Percentiles rank a stretch among this genome's conserved stretches.
These are phyloP conservation scores for Pycnonotus jocosus DNA, from an alignment of 2,113 vertebrate genomes.

Conservation along the genomic window DNA sequence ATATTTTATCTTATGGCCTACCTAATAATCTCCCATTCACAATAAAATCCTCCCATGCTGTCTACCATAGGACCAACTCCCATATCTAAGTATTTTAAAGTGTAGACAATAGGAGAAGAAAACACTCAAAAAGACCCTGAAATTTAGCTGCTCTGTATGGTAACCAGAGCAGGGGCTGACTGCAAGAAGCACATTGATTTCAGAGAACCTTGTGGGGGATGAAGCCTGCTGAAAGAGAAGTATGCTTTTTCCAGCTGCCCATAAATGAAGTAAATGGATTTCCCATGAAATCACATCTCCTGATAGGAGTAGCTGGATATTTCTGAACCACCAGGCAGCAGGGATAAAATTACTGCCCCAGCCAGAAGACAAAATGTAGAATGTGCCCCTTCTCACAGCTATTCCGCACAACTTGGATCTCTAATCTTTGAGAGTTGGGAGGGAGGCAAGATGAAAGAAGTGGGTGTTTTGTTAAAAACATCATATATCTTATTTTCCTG, in stretches of 20 bases:
- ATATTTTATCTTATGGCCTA: neutral
- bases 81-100: neutral
- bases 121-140: neutral
- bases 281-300: neutral
- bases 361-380: neutral
- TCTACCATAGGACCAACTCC: neutral
- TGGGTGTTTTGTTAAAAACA: neutral
- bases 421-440: neutral
- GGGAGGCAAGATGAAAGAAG: neutral
- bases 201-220: neutral
- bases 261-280: neutral
- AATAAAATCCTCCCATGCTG: neutral
- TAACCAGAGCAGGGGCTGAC: neutral
- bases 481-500: neutral
- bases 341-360: neutral
- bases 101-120: neutral
- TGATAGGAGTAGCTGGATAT: neutral
- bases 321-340: neutral
- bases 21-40: neutral
- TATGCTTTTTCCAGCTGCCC: neutral
- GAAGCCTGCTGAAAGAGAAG: neutral
- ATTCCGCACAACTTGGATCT: neutral
- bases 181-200: neutral
- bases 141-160: neutral
- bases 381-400: neutral